phyloP scores from a whole-genome alignment of 92 coral and sea anemone species.

The Parazoanthus atlanticus region DNA sequence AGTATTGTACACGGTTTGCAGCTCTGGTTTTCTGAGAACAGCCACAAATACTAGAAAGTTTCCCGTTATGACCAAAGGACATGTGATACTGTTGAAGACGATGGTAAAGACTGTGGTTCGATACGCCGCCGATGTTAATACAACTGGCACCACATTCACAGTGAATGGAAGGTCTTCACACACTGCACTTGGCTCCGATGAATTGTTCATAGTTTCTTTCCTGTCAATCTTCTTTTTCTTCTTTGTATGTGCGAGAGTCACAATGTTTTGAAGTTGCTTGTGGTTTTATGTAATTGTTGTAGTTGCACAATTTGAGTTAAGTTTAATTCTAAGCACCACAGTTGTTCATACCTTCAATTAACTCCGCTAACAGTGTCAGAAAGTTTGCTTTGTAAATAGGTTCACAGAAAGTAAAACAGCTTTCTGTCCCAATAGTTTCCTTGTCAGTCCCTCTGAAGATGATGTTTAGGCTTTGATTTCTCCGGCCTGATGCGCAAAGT shows the following conservation, averaged over 20 bases:
- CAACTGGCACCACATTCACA: slow-evolving; percentile 66
- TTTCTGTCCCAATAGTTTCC: neutral
- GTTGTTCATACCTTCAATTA: neutral
- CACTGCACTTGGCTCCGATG: neutral
- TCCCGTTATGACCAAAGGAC: slow-evolving; percentile 62
- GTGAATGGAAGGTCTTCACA: slow-evolving; percentile 62
- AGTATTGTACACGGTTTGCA: slow-evolving; percentile 73
- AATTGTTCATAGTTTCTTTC: slow-evolving; percentile 3
- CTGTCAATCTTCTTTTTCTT: neutral
- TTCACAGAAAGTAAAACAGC: neutral
- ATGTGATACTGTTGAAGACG: slow-evolving; percentile 66
- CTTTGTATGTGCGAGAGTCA: neutral
- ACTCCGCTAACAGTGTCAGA: neutral
- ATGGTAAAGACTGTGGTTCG: slow-evolving; percentile 64
- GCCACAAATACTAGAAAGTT: slow-evolving; percentile 72
- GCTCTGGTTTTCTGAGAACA: slow-evolving; percentile 67
- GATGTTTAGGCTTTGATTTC: neutral
- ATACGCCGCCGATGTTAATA: slow-evolving; percentile 42
- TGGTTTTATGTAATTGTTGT: neutral
- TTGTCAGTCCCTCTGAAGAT: neutral
- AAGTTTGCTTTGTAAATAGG: neutral
- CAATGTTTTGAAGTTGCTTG: neutral
- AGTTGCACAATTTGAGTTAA: neutral
- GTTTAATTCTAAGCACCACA: no score
- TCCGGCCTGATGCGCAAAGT: neutral